phyloP scores from a whole-genome alignment of 2,113 vertebrate genomes.

The Python bivittatus region DNA sequence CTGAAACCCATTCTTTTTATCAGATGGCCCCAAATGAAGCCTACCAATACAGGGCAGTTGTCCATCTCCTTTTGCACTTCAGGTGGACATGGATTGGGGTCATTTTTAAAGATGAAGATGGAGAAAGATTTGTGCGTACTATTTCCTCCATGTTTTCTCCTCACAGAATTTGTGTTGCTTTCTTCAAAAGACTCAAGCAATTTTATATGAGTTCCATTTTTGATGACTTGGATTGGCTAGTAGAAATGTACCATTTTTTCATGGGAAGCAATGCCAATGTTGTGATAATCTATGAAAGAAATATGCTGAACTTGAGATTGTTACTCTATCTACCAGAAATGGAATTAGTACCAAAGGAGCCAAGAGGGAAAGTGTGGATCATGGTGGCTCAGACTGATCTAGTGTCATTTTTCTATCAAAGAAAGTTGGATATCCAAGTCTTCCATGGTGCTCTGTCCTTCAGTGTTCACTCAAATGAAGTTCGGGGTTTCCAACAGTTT shows the following conservation, averaged over 20 bases:
- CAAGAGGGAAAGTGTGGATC: not conserved
- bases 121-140: too few species aligned
- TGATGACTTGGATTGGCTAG: not conserved
- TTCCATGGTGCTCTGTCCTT: too few species aligned
- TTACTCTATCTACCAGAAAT: not conserved
- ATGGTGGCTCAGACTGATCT: not conserved
- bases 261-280: not conserved
- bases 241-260: not conserved
- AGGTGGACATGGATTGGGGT: too few species aligned
- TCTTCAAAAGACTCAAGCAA: not conserved
- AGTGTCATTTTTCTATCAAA: not conserved
- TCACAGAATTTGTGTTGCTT: not conserved
- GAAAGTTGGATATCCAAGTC: not conserved
- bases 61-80: not conserved
- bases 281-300: not conserved
- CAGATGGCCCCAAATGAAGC: not conserved
- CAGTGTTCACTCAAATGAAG: too few species aligned
- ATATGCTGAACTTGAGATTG: not conserved
- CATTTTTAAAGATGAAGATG: not conserved
- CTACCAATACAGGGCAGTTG: not conserved
- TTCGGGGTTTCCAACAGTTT: too few species aligned
- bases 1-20: too few species aligned
- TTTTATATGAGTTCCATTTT: not conserved
- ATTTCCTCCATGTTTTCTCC: not conserved
- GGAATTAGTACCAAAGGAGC: too few species aligned